These are phyloP conservation scores for Labia minor DNA, from an alignment of 2,888 invertebrate genomes.

Conservation along the genomic window DNA sequence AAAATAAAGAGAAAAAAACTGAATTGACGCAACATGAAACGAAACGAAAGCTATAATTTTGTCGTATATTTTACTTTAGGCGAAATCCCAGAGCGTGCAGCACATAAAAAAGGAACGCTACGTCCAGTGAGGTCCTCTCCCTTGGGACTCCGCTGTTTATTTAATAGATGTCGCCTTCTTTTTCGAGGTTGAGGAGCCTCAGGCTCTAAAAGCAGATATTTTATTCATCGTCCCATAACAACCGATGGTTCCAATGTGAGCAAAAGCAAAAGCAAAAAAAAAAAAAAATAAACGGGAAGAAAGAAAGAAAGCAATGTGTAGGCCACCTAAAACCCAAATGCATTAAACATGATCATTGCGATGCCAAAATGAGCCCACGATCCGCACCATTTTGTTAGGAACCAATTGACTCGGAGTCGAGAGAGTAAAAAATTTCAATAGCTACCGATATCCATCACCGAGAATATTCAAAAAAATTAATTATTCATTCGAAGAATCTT, in stretches of 20 bases:
- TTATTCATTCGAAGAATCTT: too few species aligned
- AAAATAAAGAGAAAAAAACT: too few species aligned
- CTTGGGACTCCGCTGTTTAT: background rate
- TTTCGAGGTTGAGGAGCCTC: background rate
- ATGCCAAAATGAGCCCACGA: background rate
- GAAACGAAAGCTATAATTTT: slow-evolving; percentile 1
- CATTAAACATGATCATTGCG: slow-evolving; percentile 1
- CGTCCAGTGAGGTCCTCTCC: background rate
- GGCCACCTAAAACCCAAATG: background rate
- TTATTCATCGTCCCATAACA: slow-evolving; percentile 13
- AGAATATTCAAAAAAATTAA: too few species aligned
- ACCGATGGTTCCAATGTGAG: background rate
- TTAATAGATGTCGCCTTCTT: slow-evolving; percentile 8
- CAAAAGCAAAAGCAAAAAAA: too few species aligned
- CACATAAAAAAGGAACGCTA: background rate
- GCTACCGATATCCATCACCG: too few species aligned
- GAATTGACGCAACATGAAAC: background rate
- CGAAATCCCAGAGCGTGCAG: background rate
- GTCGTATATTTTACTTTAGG: background rate
- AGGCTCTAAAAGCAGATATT: slow-evolving; percentile 6
- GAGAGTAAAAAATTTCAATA: too few species aligned
- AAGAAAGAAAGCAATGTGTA: background rate
- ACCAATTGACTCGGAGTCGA: background rate
- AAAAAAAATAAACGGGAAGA: background rate
- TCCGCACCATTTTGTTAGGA: background rate